Evolutionary conservation across 2,888 invertebrate genomes (phyloP), one percentile per base, ranked within the genome.

Genomic region (Lysandra bellargus): DNA sequence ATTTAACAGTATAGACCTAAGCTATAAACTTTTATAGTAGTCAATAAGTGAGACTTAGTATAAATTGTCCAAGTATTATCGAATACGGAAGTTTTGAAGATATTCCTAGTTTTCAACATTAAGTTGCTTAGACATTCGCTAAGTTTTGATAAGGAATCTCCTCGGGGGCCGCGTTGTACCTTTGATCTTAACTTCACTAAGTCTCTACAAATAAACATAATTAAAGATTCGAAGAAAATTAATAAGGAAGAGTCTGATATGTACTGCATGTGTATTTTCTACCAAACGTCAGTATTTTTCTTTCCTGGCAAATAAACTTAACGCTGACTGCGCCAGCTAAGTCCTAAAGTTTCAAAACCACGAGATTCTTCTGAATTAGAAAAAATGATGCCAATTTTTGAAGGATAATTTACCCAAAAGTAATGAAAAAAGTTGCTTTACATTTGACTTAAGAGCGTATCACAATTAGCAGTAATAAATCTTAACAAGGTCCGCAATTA

Each of bases 121-220:
- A 69, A 69, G 33, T 69, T 33, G 69, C 37, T 69, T 33, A 14
- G 69, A 69, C 69, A 37, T 33, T 33, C 33, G 9, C 69, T 33
- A 69, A 69, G 69, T 69, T 61, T 69, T 17, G 69, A 33, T 69
- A 69, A 69, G 69, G 69, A 69, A 33, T 69, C 69, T 69, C 69
- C 33, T 12, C 17, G 14, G 69, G 69, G 30, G 3, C 30, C 9
- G 1, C 2, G 30, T 64, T 14, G 33, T 33, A 69, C 9, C 69
- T 69, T 69, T 69, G 69, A 69, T 33, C 69, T 69, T 69, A 69
- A 69, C 69, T 69, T 23, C 4, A 33, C 14, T 5, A 33, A 69
- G 17, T 4, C 14, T 33, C 33, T 69, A 69, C 17, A 33, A 69
- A 69, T 69, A 33, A 5, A 64, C 64, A 30, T 30, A 69, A 69